Base-by-base conservation (phyloP, 2,113 vertebrate species). In the Capreolus pygargus region DNA sequence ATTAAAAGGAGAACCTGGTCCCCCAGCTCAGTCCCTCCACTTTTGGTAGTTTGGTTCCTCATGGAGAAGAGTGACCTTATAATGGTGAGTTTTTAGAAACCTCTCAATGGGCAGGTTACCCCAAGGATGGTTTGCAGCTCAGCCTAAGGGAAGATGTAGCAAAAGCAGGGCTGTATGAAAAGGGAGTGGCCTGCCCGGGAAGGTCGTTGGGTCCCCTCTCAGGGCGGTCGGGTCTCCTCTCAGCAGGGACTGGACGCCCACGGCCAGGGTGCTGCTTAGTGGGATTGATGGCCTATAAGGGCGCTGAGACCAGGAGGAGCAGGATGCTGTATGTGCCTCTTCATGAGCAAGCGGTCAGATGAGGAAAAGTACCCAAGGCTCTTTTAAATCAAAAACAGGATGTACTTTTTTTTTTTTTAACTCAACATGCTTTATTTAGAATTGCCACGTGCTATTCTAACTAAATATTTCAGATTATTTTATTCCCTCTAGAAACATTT, bases 301-400 rank as follows among this genome's bases (percentile, higher is more conserved):
- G 43, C 0, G 0, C 54, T 64, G 70, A 89, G 30, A 64, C 58
- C 95, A 43, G 64, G 11, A 5, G 15, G 64, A 67, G 15, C 28
- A 91, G 86, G 50, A 81, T 28, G 15, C 79, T 81, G 7, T 27
- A 10, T 58, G 50, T 92, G 70, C 60, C 58, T 94, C 78, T 85
- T 36, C 27, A 0, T 39, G 83, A 95, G 39, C 55, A 27, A 93
- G 67, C 9, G 55, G 50, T 74, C 93, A 86, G 82, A 91, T 82
- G 83, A 93, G 52, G 86, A 91, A 76, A 93, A 92, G 58, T 52
- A 85, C 47, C 88, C 50, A 28, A 3, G 45, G 89, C 94, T 95
- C 93, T 88, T 88, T 95, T 55, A 96, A 93, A 79, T 92, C 0
- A 28, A 94, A 96, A 98, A 91, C 95, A 97, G 93, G 86, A 95